phyloP scores from a whole-genome alignment of 2,113 vertebrate species.

The Hucho hucho region DNA sequence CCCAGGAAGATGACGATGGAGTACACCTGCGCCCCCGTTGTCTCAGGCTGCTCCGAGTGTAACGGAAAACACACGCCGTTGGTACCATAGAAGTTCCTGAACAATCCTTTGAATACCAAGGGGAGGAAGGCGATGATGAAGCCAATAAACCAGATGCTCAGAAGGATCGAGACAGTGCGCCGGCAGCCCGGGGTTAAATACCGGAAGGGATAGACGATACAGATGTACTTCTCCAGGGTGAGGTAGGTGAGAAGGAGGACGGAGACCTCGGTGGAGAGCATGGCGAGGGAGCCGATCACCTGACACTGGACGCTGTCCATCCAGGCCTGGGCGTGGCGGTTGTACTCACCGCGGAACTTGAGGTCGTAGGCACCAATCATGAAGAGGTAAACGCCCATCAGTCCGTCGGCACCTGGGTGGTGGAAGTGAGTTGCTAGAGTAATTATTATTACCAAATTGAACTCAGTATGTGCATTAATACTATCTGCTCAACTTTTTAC shows the following conservation, averaged over 20 bases:
- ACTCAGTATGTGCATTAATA: too few relatives aligned
- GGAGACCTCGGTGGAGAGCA: constrained; percentile 96
- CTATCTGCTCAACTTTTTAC: too few relatives aligned
- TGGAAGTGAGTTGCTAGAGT: not conserved
- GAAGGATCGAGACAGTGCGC: constrained; percentile 83
- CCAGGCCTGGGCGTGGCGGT: constrained; percentile 93
- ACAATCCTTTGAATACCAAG: constrained; percentile 84
- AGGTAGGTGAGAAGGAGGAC: constrained; percentile 94
- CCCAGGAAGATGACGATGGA: constrained; percentile 94
- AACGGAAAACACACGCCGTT: constrained; percentile 96
- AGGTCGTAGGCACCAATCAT: constrained; percentile 92
- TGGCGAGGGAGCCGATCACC: constrained; percentile 89
- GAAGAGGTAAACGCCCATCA: constrained; percentile 97
- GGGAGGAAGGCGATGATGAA: constrained; percentile 89
- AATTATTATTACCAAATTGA: too few relatives aligned
- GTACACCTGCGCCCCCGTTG: constrained; percentile 86
- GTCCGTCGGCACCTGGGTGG: constrained; percentile 88
- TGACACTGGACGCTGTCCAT: constrained; percentile 92
- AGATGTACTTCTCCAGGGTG: constrained; percentile 96
- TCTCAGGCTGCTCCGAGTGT: constrained; percentile 92
- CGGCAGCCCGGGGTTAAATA: constrained; percentile 87
- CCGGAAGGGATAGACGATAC: constrained; percentile 94
- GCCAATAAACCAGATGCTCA: constrained; percentile 90
- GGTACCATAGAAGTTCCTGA: constrained; percentile 94
- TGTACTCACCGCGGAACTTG: constrained; percentile 95